Percentiles rank a stretch among this genome's conserved stretches.
phyloP scores from a whole-genome alignment of 2,113 vertebrate genomes.

The Alligator sinensis region DNA sequence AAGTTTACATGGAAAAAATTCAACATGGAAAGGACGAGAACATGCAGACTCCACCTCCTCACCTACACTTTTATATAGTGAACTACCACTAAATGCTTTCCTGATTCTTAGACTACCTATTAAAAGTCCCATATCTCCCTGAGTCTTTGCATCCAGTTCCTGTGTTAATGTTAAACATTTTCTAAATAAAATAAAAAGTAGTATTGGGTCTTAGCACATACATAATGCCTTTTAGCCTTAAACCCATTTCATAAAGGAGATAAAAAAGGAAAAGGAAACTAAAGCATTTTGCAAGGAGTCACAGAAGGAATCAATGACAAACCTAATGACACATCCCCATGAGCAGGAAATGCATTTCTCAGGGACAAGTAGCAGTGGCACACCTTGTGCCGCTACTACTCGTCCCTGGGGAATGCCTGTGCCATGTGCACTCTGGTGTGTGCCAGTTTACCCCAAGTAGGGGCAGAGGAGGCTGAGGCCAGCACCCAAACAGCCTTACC shows the following conservation, averaged over 20 bases:
- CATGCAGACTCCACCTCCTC: not conserved
- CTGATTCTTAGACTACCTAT: not conserved
- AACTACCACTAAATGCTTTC: not conserved
- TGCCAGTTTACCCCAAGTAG: too few relatives aligned
- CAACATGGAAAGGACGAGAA: not conserved
- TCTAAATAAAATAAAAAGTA: not conserved
- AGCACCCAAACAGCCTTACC: too few relatives aligned
- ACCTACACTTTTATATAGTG: not conserved
- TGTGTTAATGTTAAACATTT: not conserved
- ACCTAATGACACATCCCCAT: not conserved
- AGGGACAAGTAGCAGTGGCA: too few relatives aligned
- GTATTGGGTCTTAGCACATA: not conserved
- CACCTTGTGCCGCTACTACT: too few relatives aligned
- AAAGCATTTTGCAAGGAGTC: not conserved
- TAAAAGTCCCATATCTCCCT: not conserved
- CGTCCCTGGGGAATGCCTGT: not conserved
- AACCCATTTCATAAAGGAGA: accelerated
- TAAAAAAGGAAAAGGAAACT: not conserved
- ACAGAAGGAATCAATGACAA: not conserved
- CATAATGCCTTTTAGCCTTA: not conserved
- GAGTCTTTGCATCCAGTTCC: not conserved
- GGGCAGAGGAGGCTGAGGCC: too few relatives aligned
- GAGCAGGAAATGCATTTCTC: too few relatives aligned
- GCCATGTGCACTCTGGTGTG: too few relatives aligned
- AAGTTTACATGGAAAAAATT: not conserved